phyloP scores from a whole-genome alignment of 2,888 invertebrate genomes.

The Drosophila lutescens region DNA sequence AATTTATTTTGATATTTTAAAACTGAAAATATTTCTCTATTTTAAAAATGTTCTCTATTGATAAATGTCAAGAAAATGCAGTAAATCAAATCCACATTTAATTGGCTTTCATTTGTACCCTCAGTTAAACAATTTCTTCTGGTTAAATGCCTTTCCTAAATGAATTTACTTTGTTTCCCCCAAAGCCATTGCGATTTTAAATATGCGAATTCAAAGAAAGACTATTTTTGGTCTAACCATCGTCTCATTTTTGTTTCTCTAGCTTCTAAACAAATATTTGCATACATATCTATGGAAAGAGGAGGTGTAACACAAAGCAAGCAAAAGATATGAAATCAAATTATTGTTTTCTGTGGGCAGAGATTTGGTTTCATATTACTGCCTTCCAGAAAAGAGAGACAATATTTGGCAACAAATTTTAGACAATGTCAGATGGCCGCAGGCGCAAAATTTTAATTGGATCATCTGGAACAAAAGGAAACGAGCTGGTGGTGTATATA shows the following conservation, averaged over 20 bases:
- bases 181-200: neutral
- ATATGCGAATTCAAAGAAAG: neutral
- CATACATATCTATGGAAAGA: slow-evolving; percentile 11
- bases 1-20: too few species aligned
- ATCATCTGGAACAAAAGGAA: slow-evolving; percentile 51
- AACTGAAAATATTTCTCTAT: neutral
- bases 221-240: slow-evolving; percentile 2
- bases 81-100: slow-evolving; percentile 1
- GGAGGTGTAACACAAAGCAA: neutral
- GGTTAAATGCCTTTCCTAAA: slow-evolving; percentile 5
- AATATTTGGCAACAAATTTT: slow-evolving; percentile 42
- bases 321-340: slow-evolving; percentile 40
- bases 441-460: slow-evolving; percentile 60
- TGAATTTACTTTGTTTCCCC: neutral
- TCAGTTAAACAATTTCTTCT: slow-evolving; percentile 1
- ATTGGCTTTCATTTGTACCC: slow-evolving; percentile 9
- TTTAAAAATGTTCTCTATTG: too few species aligned
- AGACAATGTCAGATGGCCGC: slow-evolving; percentile 29
- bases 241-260: slow-evolving; percentile 13
- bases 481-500: slow-evolving; percentile 14
- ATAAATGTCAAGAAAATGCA: neutral
- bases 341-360: slow-evolving; percentile 38
- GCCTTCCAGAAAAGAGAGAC: slow-evolving; percentile 17
- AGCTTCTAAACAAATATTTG: slow-evolving; percentile 27
- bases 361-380: slow-evolving; percentile 44